Evolutionary conservation across 2,888 invertebrate genomes (phyloP).

Genomic region (Sepioteuthis lessoniana): DNA sequence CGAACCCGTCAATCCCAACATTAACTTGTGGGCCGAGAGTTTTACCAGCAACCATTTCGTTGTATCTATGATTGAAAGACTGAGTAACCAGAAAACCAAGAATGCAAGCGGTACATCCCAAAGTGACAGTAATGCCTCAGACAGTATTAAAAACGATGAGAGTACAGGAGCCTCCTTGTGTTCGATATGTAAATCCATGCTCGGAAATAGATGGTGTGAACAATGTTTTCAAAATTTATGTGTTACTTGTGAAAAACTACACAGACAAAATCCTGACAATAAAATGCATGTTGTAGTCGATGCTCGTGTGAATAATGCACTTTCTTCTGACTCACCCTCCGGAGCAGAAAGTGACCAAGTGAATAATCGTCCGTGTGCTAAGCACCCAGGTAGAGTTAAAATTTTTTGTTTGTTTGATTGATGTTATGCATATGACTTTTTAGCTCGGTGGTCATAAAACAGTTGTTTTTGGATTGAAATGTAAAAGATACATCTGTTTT

Average conservation of each 20-base stretch:
- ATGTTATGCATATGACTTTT: too few relatives aligned
- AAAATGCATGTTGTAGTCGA: not conserved
- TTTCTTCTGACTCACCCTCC: not conserved
- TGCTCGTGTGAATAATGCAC: not conserved
- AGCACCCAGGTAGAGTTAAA: not conserved
- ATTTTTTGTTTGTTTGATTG: too few relatives aligned
- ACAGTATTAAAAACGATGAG: not conserved
- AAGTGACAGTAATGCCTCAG: not conserved
- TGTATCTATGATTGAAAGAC: not conserved
- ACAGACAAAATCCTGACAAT: not conserved
- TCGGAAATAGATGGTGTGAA: not conserved
- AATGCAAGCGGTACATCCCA: not conserved
- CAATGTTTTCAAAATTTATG: not conserved
- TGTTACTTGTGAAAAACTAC: not conserved
- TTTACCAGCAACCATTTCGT: not conserved
- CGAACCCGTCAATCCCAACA: not conserved
- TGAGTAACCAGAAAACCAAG: not conserved
- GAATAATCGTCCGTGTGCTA: not conserved
- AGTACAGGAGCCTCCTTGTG: not conserved
- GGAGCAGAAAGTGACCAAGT: not conserved
- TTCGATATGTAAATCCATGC: not conserved
- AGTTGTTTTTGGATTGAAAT: too few relatives aligned
- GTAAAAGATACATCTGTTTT: too few relatives aligned
- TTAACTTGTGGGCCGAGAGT: not conserved
- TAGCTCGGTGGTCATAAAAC: too few relatives aligned